A percentile compares a stretch with the other conserved stretches of the same genome.
These are phyloP conservation scores for Scelioninae gen. 2 DNA, from an alignment of 2,888 invertebrate species.

Conservation along the genomic window DNA sequence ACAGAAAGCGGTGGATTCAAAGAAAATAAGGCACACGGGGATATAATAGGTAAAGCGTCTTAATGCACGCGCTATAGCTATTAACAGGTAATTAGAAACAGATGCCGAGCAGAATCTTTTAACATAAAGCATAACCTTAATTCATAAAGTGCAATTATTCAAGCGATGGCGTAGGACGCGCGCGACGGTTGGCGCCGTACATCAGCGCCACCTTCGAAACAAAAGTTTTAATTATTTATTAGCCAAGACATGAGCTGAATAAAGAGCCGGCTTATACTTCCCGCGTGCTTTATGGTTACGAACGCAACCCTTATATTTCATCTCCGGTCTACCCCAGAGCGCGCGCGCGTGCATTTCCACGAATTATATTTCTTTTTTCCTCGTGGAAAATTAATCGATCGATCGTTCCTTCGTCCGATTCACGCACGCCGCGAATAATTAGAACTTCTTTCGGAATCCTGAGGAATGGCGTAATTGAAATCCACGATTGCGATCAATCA, in stretches of 20 bases:
- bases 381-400: conserved; percentile 51
- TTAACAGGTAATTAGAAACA: conserved; percentile 76
- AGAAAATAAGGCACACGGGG: conserved; percentile 56
- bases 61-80: conserved; percentile 71
- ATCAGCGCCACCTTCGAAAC: conserved; percentile 73
- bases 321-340: conserved; percentile 1
- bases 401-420: conserved; percentile 42
- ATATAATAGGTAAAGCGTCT: conserved; percentile 66
- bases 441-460: conserved; percentile 47
- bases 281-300: conserved; percentile 59
- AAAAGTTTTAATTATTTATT: conserved; percentile 76
- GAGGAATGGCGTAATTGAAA: conserved; percentile 52
- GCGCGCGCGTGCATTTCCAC: conserved; percentile 20
- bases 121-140: conserved; percentile 75
- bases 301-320: conserved; percentile 57
- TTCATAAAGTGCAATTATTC: conserved; percentile 75
- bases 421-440: conserved; percentile 40
- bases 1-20: conserved; percentile 53
- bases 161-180: conserved; percentile 68
- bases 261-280: conserved; percentile 62
- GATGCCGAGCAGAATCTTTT: conserved; percentile 75
- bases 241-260: conserved; percentile 71
- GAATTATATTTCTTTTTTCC: conserved; percentile 22
- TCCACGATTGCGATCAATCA: conserved; percentile 55
- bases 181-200: conserved; percentile 68